Conservation (phyloP, 2,797 vertebrate genomes). For the Tauraco hartlaubi region DNA sequence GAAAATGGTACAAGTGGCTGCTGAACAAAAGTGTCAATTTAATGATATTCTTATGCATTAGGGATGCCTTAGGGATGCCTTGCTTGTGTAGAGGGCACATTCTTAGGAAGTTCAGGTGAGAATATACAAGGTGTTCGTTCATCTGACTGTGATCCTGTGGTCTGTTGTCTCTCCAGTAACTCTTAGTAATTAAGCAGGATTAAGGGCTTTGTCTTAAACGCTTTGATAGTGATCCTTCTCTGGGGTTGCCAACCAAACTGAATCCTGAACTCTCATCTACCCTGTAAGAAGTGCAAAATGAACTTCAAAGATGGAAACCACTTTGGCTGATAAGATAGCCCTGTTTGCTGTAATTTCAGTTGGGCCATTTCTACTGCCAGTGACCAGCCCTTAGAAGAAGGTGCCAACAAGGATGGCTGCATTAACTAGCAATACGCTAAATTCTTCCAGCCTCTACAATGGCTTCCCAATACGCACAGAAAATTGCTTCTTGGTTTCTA, state of each 20-base stretch:
- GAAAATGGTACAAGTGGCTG: not conserved
- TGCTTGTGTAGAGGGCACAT: not conserved
- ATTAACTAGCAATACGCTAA: no score
- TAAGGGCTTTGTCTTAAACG: not conserved
- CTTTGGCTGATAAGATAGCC: no score
- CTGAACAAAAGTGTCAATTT: not conserved
- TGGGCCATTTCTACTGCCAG: no score
- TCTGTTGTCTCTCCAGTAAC: not conserved
- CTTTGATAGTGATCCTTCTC: not conserved
- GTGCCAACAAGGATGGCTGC: no score
- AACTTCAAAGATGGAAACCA: no score
- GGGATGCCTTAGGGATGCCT: not conserved
- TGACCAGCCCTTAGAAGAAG: no score
- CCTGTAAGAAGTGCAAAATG: no score
- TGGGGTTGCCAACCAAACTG: not conserved
- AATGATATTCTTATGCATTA: not conserved
- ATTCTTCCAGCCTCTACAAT: no score
- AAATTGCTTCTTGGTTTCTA: no score
- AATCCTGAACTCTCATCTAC: not conserved
- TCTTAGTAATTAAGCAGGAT: not conserved
- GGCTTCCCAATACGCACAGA: no score
- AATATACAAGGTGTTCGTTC: not conserved
- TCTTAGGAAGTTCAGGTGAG: not conserved
- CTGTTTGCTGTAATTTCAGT: no score
- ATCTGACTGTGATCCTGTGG: not conserved